Conservation (phyloP, 2,888 invertebrate genomes). For the Aphodius sticticus region DNA sequence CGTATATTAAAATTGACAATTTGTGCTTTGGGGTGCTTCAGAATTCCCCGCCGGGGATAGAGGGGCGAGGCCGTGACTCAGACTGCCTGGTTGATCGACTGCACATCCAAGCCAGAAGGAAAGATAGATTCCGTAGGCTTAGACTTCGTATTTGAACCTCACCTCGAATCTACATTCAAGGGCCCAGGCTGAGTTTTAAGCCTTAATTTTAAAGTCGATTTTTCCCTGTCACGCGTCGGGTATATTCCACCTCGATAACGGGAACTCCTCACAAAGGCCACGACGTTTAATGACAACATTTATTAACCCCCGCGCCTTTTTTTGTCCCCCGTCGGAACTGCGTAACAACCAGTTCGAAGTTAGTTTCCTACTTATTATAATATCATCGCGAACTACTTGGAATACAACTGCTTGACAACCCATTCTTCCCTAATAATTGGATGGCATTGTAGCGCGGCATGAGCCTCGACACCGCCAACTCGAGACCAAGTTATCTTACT, state of each 20-base stretch:
- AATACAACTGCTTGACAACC: slow-evolving; percentile 14
- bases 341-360: not conserved
- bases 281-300: slow-evolving; percentile 21
- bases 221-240: slow-evolving; percentile 23
- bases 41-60: not conserved
- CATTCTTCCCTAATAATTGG: slow-evolving; percentile 21
- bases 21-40: not conserved
- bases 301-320: slow-evolving; percentile 9
- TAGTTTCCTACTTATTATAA: slow-evolving; percentile 10
- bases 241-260: slow-evolving; percentile 16
- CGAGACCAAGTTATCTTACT: not conserved
- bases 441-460: not conserved
- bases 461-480: not conserved
- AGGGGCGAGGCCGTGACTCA: slow-evolving; percentile 4
- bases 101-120: slow-evolving; percentile 9
- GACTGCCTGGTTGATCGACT: not conserved
- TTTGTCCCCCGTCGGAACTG: not conserved
- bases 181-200: slow-evolving; percentile 24
- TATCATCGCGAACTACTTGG: slow-evolving; percentile 12
- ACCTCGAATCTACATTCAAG: slow-evolving; percentile 18
- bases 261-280: slow-evolving; percentile 5
- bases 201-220: slow-evolving; percentile 29
- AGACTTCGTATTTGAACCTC: slow-evolving; percentile 16
- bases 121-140: slow-evolving; percentile 25
- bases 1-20: not conserved